Percentiles rank a stretch among this genome's conserved stretches.
phyloP scores from a whole-genome alignment of 2,113 vertebrate species.

The Alligator sinensis region DNA sequence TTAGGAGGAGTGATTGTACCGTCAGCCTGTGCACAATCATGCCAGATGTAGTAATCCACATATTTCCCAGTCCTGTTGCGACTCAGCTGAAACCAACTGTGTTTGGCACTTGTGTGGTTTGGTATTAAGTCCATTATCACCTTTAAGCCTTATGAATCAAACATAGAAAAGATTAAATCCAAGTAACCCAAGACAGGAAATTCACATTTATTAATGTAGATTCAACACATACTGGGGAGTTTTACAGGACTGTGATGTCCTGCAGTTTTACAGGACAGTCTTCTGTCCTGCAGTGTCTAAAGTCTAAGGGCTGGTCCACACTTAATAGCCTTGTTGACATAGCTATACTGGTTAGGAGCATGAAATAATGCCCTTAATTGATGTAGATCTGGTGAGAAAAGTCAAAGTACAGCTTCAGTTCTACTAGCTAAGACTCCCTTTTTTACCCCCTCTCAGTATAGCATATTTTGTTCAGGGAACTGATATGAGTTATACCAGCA shows the following conservation, averaged over 20 bases:
- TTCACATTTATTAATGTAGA: not conserved
- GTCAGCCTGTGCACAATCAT: slow-evolving; percentile 76
- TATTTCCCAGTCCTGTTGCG: slow-evolving; percentile 86
- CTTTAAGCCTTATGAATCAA: slow-evolving; percentile 85
- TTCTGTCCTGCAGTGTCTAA: not conserved
- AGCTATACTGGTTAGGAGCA: not conserved
- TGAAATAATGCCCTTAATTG: not conserved
- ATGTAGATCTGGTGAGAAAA: not conserved
- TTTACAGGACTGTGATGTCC: not conserved
- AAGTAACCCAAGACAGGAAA: not conserved
- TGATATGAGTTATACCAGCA: not conserved
- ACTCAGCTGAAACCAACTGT: slow-evolving; percentile 95
- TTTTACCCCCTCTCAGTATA: not conserved
- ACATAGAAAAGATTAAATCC: not conserved
- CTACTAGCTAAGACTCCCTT: not conserved
- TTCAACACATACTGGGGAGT: not conserved
- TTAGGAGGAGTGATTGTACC: slow-evolving; percentile 82
- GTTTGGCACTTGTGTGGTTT: slow-evolving; percentile 94
- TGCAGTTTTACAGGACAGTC: not conserved
- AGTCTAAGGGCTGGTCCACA: not conserved
- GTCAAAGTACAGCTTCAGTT: not conserved
- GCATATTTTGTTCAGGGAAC: not conserved
- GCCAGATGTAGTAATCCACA: slow-evolving; percentile 93
- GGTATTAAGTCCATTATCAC: slow-evolving; percentile 96
- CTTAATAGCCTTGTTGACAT: not conserved